These are phyloP conservation scores for Chiloscyllium punctatum DNA, from an alignment of 2,797 vertebrate genomes.

Conservation along the genomic window DNA sequence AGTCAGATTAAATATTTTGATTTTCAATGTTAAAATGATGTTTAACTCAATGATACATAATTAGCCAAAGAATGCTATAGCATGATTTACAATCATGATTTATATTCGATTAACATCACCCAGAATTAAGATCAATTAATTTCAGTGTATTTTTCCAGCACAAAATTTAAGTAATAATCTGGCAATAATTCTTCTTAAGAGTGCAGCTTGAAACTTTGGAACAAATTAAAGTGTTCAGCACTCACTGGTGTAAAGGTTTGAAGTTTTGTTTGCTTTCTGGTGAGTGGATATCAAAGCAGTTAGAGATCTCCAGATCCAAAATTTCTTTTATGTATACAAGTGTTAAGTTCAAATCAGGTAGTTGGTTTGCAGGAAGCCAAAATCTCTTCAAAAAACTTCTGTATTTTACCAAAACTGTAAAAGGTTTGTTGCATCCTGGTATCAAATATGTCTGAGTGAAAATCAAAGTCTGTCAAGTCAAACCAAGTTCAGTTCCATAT, in stretches of 20 bases:
- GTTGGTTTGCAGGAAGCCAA: background rate
- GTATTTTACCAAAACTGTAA: background rate
- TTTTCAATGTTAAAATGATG: background rate
- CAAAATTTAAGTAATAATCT: background rate
- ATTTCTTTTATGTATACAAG: background rate
- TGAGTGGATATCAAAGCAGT: background rate
- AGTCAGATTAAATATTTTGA: background rate
- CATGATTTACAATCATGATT: background rate
- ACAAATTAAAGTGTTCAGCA: background rate
- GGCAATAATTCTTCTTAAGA: background rate
- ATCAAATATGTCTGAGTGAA: background rate
- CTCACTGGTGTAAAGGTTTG: background rate
- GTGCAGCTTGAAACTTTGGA: background rate
- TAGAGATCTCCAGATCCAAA: background rate
- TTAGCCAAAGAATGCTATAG: background rate
- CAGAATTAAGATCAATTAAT: background rate
- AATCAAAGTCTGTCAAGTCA: background rate
- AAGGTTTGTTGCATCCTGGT: background rate
- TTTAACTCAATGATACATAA: background rate
- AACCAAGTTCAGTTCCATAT: background rate
- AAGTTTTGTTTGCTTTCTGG: background rate
- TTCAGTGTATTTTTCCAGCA: background rate
- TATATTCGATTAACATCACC: background rate
- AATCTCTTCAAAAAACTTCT: background rate
- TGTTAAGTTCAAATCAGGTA: background rate